Conservation (phyloP, 2,113 vertebrate species). For the Cheilinus undulatus region DNA sequence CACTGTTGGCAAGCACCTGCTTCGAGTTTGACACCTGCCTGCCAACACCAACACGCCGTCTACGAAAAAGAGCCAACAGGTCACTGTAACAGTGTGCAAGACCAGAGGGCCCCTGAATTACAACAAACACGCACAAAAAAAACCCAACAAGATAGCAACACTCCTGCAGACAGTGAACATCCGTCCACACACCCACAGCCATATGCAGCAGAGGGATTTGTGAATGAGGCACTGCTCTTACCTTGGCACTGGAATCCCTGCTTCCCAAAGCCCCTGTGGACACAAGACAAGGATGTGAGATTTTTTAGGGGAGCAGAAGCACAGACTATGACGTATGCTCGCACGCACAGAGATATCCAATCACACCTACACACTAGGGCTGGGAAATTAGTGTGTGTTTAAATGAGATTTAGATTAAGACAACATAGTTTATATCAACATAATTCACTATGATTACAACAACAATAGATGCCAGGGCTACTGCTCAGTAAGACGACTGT, state of each 20-base stretch:
- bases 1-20: conserved; percentile 59
- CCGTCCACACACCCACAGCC: conserved; percentile 63
- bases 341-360: conserved; percentile 8
- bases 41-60: conserved; percentile 59
- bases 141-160: conserved; percentile 23
- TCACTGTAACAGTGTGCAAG: conserved; percentile 54
- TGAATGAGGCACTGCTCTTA: conserved; percentile 71
- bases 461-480: too few relatives aligned
- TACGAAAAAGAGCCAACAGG: conserved; percentile 50
- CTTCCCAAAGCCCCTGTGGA: conserved; percentile 82
- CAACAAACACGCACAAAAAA: conserved; percentile 38
- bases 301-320: conserved; percentile 21
- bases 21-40: conserved; percentile 66
- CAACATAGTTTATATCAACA: too few relatives aligned
- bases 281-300: conserved; percentile 58
- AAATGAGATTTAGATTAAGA: too few relatives aligned
- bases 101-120: conserved; percentile 32
- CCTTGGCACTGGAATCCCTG: conserved; percentile 85
- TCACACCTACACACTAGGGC: conserved; percentile 36
- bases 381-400: too few relatives aligned
- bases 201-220: conserved; percentile 63
- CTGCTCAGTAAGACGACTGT: too few relatives aligned
- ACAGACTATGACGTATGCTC: conserved; percentile 24
- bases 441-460: too few relatives aligned
- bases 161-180: conserved; percentile 55